Conservation (phyloP, 1,140 invertebrate genomes). For the Chironomus striatipennis region DNA sequence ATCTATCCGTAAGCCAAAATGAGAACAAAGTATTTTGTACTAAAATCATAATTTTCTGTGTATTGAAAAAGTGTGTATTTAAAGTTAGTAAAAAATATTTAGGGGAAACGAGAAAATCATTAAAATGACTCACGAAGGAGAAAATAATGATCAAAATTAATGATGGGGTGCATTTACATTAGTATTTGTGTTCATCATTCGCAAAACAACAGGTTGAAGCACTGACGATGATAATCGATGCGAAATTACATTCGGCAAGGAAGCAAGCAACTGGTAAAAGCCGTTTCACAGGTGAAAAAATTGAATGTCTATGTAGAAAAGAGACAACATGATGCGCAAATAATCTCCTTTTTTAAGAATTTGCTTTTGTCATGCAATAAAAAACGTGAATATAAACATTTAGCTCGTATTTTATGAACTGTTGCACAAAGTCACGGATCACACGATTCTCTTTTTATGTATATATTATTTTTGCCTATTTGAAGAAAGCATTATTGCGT, state of each 20-base stretch:
- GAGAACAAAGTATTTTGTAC: background rate
- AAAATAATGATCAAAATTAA: background rate
- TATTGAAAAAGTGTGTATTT: too few relatives aligned
- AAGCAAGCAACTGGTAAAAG: background rate
- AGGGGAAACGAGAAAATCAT: background rate
- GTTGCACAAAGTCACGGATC: constrained; percentile 11
- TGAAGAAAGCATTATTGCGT: background rate
- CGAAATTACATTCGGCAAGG: constrained; percentile 10
- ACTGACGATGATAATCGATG: constrained; percentile 12
- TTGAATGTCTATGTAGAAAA: background rate
- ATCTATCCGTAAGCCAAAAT: background rate
- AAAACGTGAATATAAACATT: constrained; percentile 14
- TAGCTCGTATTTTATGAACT: constrained; percentile 13
- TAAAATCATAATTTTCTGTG: background rate
- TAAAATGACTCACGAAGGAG: background rate
- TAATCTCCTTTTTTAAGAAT: constrained; percentile 3
- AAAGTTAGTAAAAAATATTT: too few relatives aligned
- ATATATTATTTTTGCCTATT: background rate
- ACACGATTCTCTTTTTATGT: background rate
- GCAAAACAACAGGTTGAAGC: constrained; percentile 19
- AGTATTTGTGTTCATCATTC: constrained; percentile 11
- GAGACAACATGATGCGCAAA: constrained; percentile 6
- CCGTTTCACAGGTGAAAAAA: background rate
- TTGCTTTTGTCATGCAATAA: constrained; percentile 13
- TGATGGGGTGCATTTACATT: background rate